Evolutionary conservation across 2,888 invertebrate genomes (phyloP).

Genomic region (Ochlodes sylvanus): DNA sequence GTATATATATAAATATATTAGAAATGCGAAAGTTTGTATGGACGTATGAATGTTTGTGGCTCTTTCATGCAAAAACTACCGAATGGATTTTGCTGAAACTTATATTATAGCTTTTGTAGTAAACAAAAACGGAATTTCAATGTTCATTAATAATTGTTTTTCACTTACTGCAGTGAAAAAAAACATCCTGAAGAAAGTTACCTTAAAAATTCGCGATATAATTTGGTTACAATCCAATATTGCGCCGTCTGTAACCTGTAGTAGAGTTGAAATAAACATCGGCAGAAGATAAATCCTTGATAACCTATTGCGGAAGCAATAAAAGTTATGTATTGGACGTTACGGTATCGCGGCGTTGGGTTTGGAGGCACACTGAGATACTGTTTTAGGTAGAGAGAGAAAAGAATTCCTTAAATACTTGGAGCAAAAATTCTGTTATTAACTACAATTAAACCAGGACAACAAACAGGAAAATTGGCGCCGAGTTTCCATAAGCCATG

Average conservation of each 20-base stretch:
- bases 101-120: too few relatives aligned
- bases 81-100: too few relatives aligned
- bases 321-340: slow-evolving; percentile 27
- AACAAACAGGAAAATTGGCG: neutral
- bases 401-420: slow-evolving; percentile 2
- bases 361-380: neutral
- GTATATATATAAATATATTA: too few relatives aligned
- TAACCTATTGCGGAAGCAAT: slow-evolving; percentile 21
- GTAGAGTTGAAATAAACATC: slow-evolving; percentile 17
- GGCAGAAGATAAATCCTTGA: slow-evolving; percentile 5
- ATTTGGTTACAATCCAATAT: neutral
- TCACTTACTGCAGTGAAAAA: too few relatives aligned
- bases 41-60: too few relatives aligned
- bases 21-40: too few relatives aligned
- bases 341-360: neutral
- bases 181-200: too few relatives aligned
- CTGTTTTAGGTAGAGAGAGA: neutral
- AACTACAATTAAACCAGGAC: neutral
- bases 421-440: neutral
- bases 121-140: too few relatives aligned
- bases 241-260: neutral
- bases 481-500: neutral
- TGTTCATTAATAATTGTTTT: too few relatives aligned
- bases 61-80: too few relatives aligned
- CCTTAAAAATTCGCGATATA: too few relatives aligned